These are phyloP conservation scores for Peromyscus attwateri DNA, from an alignment of 2,797 vertebrate species.

Conservation along the genomic window DNA sequence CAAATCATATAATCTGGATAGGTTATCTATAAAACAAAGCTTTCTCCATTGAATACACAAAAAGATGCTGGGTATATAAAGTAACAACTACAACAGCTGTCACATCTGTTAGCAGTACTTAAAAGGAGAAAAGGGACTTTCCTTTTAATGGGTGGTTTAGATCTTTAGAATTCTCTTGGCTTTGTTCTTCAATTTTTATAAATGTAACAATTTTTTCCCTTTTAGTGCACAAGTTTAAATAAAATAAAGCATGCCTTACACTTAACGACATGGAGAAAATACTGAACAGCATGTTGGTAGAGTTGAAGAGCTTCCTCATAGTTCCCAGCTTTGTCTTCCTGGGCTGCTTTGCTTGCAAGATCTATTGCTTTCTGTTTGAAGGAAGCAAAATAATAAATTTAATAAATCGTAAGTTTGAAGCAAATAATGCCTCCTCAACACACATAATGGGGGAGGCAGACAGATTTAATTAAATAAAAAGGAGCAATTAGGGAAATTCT, in stretches of 20 bases:
- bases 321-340: slow-evolving; percentile 96
- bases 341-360: slow-evolving; percentile 94
- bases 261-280: slow-evolving; percentile 97
- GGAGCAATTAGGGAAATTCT: neutral
- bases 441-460: neutral
- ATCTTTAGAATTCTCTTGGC: slow-evolving; percentile 23
- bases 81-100: neutral
- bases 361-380: slow-evolving; percentile 96
- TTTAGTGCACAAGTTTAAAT: slow-evolving; percentile 1
- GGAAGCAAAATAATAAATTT: slow-evolving; percentile 57
- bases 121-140: neutral
- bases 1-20: neutral
- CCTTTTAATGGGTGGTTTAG: neutral
- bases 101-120: neutral
- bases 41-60: neutral
- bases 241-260: slow-evolving; percentile 89
- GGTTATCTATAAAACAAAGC: neutral
- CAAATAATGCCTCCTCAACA: neutral
- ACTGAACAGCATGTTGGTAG: slow-evolving; percentile 97
- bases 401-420: slow-evolving; percentile 1
- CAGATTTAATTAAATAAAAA: neutral
- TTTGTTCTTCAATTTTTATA: slow-evolving; percentile 17
- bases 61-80: neutral
- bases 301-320: slow-evolving; percentile 95
- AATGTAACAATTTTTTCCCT: neutral